These are phyloP conservation scores for Fregetta grallaria DNA, from an alignment of 2,113 vertebrate genomes.

Conservation along the genomic window DNA sequence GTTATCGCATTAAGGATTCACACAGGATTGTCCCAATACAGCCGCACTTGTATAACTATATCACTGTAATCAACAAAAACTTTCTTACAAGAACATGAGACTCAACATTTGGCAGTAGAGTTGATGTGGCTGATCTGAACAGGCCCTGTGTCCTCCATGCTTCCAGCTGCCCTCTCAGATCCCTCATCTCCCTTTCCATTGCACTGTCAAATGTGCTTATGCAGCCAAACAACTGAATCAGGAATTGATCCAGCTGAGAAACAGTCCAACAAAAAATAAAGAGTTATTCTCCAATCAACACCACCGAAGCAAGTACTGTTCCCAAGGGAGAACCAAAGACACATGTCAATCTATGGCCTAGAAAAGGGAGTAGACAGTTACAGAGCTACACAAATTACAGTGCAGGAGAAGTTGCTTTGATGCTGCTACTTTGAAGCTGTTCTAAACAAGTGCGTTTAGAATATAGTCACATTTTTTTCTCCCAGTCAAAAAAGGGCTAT, in stretches of 20 bases:
- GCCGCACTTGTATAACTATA: background rate
- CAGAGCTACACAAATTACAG: constrained; percentile 19
- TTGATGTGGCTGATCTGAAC: background rate
- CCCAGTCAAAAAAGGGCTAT: background rate
- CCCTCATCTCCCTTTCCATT: background rate
- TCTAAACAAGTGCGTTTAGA: background rate
- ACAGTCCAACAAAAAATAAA: background rate
- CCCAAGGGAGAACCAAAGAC: constrained; percentile 18
- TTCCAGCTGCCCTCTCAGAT: constrained; percentile 10
- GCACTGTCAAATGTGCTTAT: background rate
- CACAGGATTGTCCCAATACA: background rate
- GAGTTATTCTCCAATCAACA: constrained; percentile 4
- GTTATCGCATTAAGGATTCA: background rate
- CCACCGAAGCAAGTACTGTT: background rate
- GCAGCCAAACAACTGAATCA: background rate
- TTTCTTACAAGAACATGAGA: background rate
- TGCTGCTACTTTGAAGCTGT: background rate
- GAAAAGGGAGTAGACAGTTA: background rate
- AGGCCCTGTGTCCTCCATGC: background rate
- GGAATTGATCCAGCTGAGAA: constrained; percentile 19
- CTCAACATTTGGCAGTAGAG: background rate
- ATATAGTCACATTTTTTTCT: background rate
- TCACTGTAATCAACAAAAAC: background rate
- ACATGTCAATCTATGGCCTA: background rate
- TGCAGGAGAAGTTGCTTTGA: background rate